phyloP scores from a whole-genome alignment of 2,113 vertebrate species.

The Corythoichthys haematopterus region DNA sequence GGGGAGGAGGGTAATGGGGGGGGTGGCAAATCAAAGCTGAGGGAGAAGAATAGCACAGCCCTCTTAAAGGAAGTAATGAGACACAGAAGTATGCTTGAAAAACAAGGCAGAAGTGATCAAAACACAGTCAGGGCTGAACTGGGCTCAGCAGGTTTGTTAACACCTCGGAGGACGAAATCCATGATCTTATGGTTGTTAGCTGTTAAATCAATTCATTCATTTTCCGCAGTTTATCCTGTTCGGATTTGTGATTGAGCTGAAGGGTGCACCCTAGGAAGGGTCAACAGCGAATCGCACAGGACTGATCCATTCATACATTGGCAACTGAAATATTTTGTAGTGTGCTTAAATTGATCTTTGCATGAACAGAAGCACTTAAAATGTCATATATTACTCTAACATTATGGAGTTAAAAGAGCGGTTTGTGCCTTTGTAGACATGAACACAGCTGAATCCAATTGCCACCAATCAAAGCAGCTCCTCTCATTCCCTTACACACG shows the following conservation, averaged over 20 bases:
- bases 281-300: background rate
- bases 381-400: too few relatives aligned
- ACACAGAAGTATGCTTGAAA: constrained; percentile 35
- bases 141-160: background rate
- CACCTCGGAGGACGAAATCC: background rate
- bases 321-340: too few relatives aligned
- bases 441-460: too few relatives aligned
- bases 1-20: background rate
- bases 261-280: background rate
- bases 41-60: constrained; percentile 38
- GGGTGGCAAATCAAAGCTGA: constrained; percentile 39
- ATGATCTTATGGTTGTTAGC: background rate
- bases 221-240: background rate
- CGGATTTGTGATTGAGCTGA: background rate
- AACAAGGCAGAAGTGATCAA: constrained; percentile 21
- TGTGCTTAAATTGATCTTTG: too few relatives aligned
- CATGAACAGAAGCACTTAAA: too few relatives aligned
- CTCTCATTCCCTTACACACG: too few relatives aligned
- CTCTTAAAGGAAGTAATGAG: constrained; percentile 56
- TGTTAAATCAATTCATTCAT: background rate
- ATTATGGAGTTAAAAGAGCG: too few relatives aligned
- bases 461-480: too few relatives aligned
- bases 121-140: constrained; percentile 8
- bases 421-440: too few relatives aligned
- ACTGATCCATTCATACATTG: too few relatives aligned